Base-by-base conservation (phyloP, 2,113 vertebrate genomes). In the Sebastes schlegelii region DNA sequence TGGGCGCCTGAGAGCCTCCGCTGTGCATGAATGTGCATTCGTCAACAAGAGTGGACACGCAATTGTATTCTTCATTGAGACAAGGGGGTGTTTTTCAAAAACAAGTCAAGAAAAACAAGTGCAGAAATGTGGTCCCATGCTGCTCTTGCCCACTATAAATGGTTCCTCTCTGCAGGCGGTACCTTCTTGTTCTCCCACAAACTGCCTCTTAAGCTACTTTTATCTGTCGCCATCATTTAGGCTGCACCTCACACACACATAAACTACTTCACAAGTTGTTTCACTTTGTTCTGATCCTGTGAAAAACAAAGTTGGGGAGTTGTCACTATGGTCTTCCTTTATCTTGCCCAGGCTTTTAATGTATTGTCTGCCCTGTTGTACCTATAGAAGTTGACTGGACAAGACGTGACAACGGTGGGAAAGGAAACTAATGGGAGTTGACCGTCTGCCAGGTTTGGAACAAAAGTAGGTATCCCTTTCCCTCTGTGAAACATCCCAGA, bases 71-170 rank as follows among this genome's bases (percentile, higher is more conserved):
- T 76, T 81, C 65, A 26, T 26, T 49, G 60, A 64, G 78, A 83
- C 79, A 77, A 89, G 73, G 52, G 51, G 77, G 45, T 72, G 81
- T 81, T 92, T 89, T 84, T 84, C 70, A 45, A 67, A 85, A 87
- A 82, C 72, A 49, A 88, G 58, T 57, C 57, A 42, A 13, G 75
- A 74, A 80, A 67, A 79, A 84, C 74, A 87, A 87, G 70, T 34
- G 68, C 45, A 45, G 75, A 73, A 79, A 82, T 82, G 77, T 14
- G 48, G 65, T 21, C 13, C 62, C 91, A 90, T 0, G 69, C 87
- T 84, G 91, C 63, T 89, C 66, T 7, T 17, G 82, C 52, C 64
- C 76, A 49, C 69, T 13, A 45, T 65, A 82, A 92, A 88, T 78
- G 90, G 43, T 21, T 83, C 66, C 43, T 78, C 87, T 82, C 84